Percentiles rank a stretch among this genome's conserved stretches.
phyloP scores from a whole-genome alignment of 2,888 invertebrate genomes.

The Andrena fulva region DNA sequence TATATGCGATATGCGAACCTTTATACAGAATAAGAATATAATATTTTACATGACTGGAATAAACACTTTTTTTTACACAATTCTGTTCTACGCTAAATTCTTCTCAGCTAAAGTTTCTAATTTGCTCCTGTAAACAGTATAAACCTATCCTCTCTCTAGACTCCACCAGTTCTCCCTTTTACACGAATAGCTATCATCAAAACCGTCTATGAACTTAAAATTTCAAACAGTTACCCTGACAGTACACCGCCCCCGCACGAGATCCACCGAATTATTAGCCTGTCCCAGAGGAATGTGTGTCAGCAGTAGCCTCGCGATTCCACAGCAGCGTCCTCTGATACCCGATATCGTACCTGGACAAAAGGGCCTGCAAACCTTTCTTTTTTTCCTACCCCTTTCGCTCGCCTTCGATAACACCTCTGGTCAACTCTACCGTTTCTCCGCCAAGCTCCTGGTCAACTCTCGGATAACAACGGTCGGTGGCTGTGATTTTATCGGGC shows the following conservation, averaged over 20 bases:
- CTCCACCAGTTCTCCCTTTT: neutral
- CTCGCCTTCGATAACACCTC: conserved; percentile 14
- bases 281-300: conserved; percentile 33
- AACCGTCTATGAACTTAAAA: neutral
- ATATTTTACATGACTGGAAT: too few species aligned
- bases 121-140: conserved; percentile 6
- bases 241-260: neutral
- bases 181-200: neutral
- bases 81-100: too few species aligned
- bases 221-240: conserved; percentile 27
- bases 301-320: conserved; percentile 25
- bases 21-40: too few species aligned
- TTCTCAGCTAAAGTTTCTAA: neutral
- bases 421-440: conserved; percentile 1
- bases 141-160: neutral
- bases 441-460: conserved; percentile 17
- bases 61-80: too few species aligned
- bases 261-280: conserved; percentile 25
- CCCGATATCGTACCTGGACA: conserved; percentile 41
- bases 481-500: conserved; percentile 41
- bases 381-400: conserved; percentile 1
- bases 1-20: too few species aligned
- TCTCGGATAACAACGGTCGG: conserved; percentile 16
- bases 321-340: conserved; percentile 36
- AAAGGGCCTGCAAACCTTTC: conserved; percentile 25